A percentile compares a stretch with the other conserved stretches of the same genome.
These are phyloP conservation scores for Macquaria australasica DNA, from an alignment of 2,113 vertebrate genomes.

Conservation along the genomic window DNA sequence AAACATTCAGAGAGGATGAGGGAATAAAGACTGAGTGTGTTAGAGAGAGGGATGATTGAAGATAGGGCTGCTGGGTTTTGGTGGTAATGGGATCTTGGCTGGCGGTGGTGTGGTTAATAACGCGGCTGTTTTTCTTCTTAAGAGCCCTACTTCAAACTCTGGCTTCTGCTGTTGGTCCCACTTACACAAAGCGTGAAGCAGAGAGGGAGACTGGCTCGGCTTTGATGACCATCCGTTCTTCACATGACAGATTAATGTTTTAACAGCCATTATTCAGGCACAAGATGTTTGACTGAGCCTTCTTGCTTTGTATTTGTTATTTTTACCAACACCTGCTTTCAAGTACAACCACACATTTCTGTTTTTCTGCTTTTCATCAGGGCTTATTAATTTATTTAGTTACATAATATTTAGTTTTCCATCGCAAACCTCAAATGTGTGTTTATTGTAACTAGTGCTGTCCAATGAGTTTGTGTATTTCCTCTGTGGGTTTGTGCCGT, in stretches of 20 bases:
- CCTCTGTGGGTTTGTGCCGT: neutral
- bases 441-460: neutral
- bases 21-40: conserved; percentile 38
- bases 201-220: neutral
- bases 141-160: conserved; percentile 64
- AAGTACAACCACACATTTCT: neutral
- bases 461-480: neutral
- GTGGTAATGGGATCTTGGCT: conserved; percentile 71
- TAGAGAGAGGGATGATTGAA: conserved; percentile 52
- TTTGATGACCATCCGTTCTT: conserved; percentile 3
- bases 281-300: neutral
- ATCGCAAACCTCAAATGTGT: conserved; percentile 16
- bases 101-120: conserved; percentile 62
- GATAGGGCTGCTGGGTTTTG: conserved; percentile 52
- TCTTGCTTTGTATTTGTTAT: neutral
- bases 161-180: conserved; percentile 55
- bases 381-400: conserved; percentile 15
- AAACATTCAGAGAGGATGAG: conserved; percentile 47
- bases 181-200: conserved; percentile 59
- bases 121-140: conserved; percentile 75
- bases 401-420: conserved; percentile 13
- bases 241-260: conserved; percentile 11
- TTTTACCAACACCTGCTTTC: conserved; percentile 12
- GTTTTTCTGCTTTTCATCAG: neutral
- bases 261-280: neutral